Conservation (phyloP, 2,113 vertebrate species). For the Varanus komodoensis region DNA sequence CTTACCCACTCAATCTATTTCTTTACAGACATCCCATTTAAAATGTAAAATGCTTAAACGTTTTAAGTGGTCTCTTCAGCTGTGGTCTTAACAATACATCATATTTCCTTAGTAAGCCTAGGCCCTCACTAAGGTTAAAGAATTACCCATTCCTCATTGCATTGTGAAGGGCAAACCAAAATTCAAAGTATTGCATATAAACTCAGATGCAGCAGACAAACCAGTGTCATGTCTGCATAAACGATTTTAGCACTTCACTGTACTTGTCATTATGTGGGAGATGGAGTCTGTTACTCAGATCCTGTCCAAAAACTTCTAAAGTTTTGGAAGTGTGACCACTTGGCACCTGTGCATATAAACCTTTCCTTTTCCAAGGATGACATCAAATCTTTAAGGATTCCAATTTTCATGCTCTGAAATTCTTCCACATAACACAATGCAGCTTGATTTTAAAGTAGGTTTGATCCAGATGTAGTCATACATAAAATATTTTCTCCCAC, state of each 20-base stretch:
- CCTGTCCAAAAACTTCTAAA: not conserved
- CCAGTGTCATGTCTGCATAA: not conserved
- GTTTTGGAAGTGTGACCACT: conserved; percentile 11
- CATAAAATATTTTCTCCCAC: too few relatives aligned
- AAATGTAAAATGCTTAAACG: not conserved
- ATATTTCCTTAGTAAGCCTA: not conserved
- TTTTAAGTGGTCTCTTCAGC: not conserved
- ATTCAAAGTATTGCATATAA: not conserved
- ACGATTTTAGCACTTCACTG: not conserved
- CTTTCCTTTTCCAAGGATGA: not conserved
- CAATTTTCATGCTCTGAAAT: not conserved
- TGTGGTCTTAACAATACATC: not conserved
- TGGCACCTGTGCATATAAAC: not conserved
- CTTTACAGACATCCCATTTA: not conserved
- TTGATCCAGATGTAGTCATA: too few relatives aligned
- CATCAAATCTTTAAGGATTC: not conserved
- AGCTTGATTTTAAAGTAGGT: not conserved
- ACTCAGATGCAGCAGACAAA: not conserved
- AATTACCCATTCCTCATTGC: not conserved
- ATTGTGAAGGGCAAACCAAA: not conserved
- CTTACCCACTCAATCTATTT: not conserved
- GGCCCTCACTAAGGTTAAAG: not conserved
- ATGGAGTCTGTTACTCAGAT: not conserved
- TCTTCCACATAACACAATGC: not conserved
- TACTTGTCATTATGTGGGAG: not conserved